phyloP scores from a whole-genome alignment of 1,140 invertebrate genomes.

The Melanaphis sacchari region DNA sequence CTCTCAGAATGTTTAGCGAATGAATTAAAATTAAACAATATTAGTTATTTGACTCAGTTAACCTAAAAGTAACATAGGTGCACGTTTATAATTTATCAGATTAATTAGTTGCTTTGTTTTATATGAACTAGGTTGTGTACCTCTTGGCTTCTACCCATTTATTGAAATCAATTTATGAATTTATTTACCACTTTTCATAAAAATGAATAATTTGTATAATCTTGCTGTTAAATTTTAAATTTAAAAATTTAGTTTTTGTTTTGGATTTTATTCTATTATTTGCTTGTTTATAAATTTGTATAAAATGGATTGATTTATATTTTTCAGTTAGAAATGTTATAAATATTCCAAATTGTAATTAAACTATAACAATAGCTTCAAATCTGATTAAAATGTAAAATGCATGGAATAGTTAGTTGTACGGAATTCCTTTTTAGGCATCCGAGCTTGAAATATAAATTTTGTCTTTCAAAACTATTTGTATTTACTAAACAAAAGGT shows the following conservation, averaged over 20 bases:
- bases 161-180: slow-evolving; percentile 6
- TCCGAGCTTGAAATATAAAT: not conserved
- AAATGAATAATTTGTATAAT: slow-evolving; percentile 7
- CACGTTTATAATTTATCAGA: not conserved
- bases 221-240: not conserved
- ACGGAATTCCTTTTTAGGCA: slow-evolving; percentile 5
- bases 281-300: not conserved
- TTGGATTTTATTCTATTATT: not conserved
- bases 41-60: slow-evolving; percentile 18
- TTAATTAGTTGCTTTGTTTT: slow-evolving; percentile 20
- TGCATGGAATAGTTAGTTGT: slow-evolving; percentile 8
- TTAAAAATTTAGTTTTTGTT: not conserved
- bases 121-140: not conserved
- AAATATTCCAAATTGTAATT: slow-evolving; percentile 43
- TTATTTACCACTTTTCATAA: not conserved
- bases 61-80: not conserved
- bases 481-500: slow-evolving; percentile 8
- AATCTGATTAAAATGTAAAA: slow-evolving; percentile 51
- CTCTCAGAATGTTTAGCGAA: not conserved
- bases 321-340: not conserved
- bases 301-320: slow-evolving; percentile 15
- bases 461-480: slow-evolving; percentile 34
- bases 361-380: slow-evolving; percentile 21
- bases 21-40: slow-evolving; percentile 22
- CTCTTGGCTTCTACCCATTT: not conserved